Conservation (phyloP, 1,140 invertebrate species). For the Carposina sasakii region DNA sequence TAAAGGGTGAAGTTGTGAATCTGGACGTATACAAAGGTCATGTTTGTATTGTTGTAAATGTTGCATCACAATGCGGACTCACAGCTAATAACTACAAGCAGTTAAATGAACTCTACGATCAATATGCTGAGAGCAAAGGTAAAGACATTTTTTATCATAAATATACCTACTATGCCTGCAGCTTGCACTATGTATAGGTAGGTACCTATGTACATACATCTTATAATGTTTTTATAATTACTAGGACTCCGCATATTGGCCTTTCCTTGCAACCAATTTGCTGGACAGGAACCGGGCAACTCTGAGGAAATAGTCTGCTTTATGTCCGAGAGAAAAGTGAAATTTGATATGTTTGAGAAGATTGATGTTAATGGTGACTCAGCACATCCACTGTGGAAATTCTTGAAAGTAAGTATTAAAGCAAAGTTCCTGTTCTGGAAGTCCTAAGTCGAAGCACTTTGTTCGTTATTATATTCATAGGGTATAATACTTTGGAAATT, state of each 20-base stretch:
- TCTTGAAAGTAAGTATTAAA: constrained; percentile 77
- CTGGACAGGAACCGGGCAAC: constrained; percentile 85
- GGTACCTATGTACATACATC: neutral
- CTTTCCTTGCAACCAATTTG: constrained; percentile 96
- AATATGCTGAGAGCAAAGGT: constrained; percentile 77
- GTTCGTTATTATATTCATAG: neutral
- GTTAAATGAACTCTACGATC: constrained; percentile 82
- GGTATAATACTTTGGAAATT: neutral
- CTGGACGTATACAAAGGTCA: constrained; percentile 83
- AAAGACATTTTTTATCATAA: constrained; percentile 8
- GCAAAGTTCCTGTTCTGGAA: neutral
- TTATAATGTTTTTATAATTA: constrained; percentile 20
- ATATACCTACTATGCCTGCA: too few relatives aligned
- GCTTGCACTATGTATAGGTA: neutral
- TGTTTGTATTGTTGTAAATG: constrained; percentile 89
- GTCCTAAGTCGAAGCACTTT: too few relatives aligned
- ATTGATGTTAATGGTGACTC: constrained; percentile 92
- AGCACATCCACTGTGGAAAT: constrained; percentile 91
- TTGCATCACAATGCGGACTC: constrained; percentile 91
- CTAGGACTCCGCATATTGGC: constrained; percentile 83
- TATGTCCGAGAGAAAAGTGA: constrained; percentile 80
- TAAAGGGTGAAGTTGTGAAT: constrained; percentile 82
- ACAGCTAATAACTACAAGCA: constrained; percentile 88
- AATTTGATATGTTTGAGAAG: constrained; percentile 83
- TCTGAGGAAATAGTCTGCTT: constrained; percentile 86